These are phyloP conservation scores for Cossypha heuglini DNA, from an alignment of 2,797 vertebrate species.

Conservation along the genomic window DNA sequence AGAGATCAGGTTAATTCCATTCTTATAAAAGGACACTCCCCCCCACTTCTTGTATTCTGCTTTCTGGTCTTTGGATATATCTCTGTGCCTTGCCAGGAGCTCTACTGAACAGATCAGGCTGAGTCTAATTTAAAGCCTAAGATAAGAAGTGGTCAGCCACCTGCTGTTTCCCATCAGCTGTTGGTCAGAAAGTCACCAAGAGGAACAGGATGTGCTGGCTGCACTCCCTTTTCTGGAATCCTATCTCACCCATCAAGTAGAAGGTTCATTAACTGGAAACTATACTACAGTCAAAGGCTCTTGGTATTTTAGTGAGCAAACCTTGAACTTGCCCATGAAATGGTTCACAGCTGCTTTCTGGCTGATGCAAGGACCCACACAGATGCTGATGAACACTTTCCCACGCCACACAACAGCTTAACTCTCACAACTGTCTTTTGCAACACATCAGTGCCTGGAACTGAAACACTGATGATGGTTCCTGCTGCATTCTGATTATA, in stretches of 20 bases:
- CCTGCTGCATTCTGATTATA: neutral
- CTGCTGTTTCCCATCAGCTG: neutral
- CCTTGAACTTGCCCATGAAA: neutral
- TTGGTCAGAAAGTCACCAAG: neutral
- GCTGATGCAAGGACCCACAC: neutral
- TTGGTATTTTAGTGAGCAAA: neutral
- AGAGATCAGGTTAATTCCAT: neutral
- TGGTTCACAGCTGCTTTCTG: neutral
- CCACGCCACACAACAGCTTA: neutral
- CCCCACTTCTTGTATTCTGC: rapidly evolving
- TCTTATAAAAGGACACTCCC: neutral
- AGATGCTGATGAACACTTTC: neutral
- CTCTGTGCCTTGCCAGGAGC: neutral
- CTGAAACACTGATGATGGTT: neutral
- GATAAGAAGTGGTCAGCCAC: neutral
- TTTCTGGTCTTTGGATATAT: neutral
- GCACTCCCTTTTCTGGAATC: neutral
- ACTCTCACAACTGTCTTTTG: neutral
- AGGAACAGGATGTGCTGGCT: neutral
- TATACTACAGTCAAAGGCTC: neutral
- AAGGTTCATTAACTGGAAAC: neutral
- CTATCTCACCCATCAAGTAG: neutral
- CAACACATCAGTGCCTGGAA: neutral
- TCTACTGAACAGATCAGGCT: neutral
- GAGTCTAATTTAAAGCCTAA: neutral